A percentile compares a stretch with the other conserved stretches of the same genome.
These are phyloP conservation scores for Cryptocephalus moraei DNA, from an alignment of 2,888 invertebrate species.

Conservation along the genomic window DNA sequence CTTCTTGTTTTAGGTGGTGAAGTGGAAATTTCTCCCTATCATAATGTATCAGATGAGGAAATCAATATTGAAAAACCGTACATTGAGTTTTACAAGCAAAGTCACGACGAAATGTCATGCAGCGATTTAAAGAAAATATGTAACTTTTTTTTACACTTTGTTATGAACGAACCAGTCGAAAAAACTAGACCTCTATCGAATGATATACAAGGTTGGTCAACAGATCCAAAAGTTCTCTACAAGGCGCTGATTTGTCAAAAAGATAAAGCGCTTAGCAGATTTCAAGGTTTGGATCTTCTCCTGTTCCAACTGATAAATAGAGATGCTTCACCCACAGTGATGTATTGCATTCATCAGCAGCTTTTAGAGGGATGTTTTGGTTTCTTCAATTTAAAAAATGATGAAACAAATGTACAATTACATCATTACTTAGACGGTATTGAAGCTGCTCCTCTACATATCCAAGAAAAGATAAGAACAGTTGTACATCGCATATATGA, in stretches of 20 bases:
- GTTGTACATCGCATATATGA: slow-evolving; percentile 45
- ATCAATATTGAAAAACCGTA: slow-evolving; percentile 27
- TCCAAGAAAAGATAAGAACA: slow-evolving; percentile 42
- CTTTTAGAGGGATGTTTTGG: slow-evolving; percentile 46
- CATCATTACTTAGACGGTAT: slow-evolving; percentile 49
- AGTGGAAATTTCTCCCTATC: slow-evolving; percentile 17
- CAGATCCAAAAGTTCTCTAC: slow-evolving; percentile 28
- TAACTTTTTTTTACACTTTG: slow-evolving; percentile 28
- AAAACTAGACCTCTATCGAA: slow-evolving; percentile 19
- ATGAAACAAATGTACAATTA: slow-evolving; percentile 36
- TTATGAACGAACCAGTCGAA: slow-evolving; percentile 31
- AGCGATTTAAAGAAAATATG: slow-evolving; percentile 26
- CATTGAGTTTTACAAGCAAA: slow-evolving; percentile 30
- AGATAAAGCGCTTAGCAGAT: slow-evolving; percentile 27
- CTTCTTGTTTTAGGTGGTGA: slow-evolving; percentile 16
- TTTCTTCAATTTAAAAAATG: slow-evolving; percentile 33
- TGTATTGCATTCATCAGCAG: slow-evolving; percentile 41
- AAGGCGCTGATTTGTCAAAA: slow-evolving; percentile 31
- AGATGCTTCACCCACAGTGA: slow-evolving; percentile 27
- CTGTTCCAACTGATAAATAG: slow-evolving; percentile 28
- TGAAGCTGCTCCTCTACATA: slow-evolving; percentile 39
- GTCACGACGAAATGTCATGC: slow-evolving; percentile 16
- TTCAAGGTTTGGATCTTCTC: slow-evolving; percentile 30
- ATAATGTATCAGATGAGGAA: slow-evolving; percentile 25
- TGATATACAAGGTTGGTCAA: slow-evolving; percentile 32